These are phyloP conservation scores for Atractosteus spatula DNA, from an alignment of 2,113 vertebrate species.

Conservation along the genomic window DNA sequence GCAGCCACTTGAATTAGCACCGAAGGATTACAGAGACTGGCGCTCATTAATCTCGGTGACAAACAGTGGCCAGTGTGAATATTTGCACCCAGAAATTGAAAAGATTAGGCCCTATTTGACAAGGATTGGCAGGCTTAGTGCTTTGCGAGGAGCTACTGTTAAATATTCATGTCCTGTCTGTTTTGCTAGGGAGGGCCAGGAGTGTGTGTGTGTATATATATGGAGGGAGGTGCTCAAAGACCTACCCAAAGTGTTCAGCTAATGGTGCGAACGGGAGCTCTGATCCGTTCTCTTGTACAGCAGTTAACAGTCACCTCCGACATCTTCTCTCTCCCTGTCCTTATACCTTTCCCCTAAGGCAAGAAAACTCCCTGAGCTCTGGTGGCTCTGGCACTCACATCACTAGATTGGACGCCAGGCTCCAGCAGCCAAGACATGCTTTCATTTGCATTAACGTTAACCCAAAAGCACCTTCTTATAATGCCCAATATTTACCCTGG, in stretches of 20 bases:
- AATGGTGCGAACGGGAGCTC: not conserved
- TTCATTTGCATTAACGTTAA: no score
- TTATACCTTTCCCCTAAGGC: no score
- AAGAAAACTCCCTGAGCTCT: no score
- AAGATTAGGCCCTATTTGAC: conserved; percentile 99
- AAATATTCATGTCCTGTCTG: conserved; percentile 94
- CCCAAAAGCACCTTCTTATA: no score
- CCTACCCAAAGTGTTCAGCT: not conserved
- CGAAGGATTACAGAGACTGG: conserved; percentile 95
- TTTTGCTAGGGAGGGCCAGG: conserved; percentile 57
- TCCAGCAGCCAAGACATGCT: no score
- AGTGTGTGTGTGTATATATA: conserved; percentile 17
- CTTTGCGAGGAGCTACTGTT: conserved; percentile 94
- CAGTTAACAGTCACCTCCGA: not conserved
- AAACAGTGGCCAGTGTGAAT: conserved; percentile 99
- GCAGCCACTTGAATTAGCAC: conserved; percentile 98
- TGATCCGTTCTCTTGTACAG: not conserved
- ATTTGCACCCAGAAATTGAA: conserved; percentile 99
- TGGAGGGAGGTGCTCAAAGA: conserved; percentile 9
- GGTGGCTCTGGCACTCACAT: no score
- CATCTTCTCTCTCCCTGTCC: not conserved
- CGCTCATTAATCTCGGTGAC: conserved; percentile 98
- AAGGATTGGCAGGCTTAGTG: conserved; percentile 93
- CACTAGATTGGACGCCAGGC: no score
- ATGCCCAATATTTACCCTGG: no score